These are phyloP conservation scores for Cheilosia urbana DNA, from an alignment of 2,888 invertebrate species.

Conservation along the genomic window DNA sequence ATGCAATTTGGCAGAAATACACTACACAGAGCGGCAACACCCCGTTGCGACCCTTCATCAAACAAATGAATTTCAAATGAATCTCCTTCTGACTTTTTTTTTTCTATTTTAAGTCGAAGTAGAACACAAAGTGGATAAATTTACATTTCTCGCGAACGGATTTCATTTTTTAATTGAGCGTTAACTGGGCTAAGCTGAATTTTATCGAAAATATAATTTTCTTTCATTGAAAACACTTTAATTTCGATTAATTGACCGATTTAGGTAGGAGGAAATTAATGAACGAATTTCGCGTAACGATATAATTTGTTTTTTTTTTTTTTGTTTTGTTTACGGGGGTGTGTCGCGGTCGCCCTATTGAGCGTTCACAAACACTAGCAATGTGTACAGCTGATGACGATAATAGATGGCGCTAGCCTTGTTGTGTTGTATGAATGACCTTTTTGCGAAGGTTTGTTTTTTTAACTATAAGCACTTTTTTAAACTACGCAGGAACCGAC, in stretches of 20 bases:
- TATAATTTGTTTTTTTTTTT: slow-evolving; percentile 10
- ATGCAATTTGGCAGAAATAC: slow-evolving; percentile 47
- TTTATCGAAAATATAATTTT: slow-evolving; percentile 13
- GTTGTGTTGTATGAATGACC: slow-evolving; percentile 35
- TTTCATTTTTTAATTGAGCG: slow-evolving; percentile 41
- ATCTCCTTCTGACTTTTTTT: slow-evolving; percentile 2
- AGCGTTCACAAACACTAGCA: slow-evolving; percentile 37
- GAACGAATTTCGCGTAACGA: slow-evolving; percentile 19
- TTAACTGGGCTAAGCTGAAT: slow-evolving; percentile 15
- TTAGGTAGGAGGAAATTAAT: slow-evolving; percentile 5
- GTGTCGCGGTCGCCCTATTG: slow-evolving; percentile 59
- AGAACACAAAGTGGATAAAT: slow-evolving; percentile 72
- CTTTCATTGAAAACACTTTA: slow-evolving; percentile 32
- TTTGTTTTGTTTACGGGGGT: slow-evolving; percentile 39
- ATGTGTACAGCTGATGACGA: slow-evolving; percentile 3
- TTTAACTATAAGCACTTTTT: neutral
- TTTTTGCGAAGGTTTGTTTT: slow-evolving; percentile 7
- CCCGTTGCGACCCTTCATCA: neutral
- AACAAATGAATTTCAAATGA: slow-evolving; percentile 21
- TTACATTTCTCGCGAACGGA: slow-evolving; percentile 29
- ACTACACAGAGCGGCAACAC: slow-evolving; percentile 6
- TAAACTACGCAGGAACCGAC: slow-evolving; percentile 14
- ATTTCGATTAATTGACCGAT: slow-evolving; percentile 22
- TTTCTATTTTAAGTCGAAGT: slow-evolving; percentile 52
- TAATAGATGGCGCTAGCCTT: slow-evolving; percentile 42